Evolutionary conservation across 2,113 vertebrate genomes (phyloP), one percentile per base, ranked within the genome.

Genomic region (Calidris pugnax): DNA sequence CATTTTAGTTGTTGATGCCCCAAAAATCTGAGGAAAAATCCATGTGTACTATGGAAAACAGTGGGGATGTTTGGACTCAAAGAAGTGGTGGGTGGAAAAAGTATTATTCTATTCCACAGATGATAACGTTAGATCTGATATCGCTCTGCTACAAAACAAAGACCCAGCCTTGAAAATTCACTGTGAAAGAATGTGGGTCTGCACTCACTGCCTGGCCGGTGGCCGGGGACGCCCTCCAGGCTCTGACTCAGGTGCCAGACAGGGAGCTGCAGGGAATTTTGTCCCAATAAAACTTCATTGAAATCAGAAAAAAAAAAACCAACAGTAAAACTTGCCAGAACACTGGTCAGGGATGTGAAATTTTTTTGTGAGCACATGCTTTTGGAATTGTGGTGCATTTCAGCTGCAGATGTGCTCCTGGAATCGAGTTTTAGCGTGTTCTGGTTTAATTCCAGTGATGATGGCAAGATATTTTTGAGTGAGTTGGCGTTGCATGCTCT

Each of bases 331-430:
- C 43, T 18, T 22, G 22, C 33, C 62, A 84, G 57, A 82, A 89
- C 9, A 27, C 32, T 75, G n/a, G 35, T 53, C 53, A 67, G 39
- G 35, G 39, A 67, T 60, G 33, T 64, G 68, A 64, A 41, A 10
- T 10, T 6, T 51, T 69, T 82, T 81, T 81, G 73, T 89, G 73
- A 85, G 23, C 17, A 17, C 69, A 60, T 35, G 28, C 23, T 75
- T 85, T 81, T 85, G 83, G 64, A 94, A 92, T 74, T 51, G 39
- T 66, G 33, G 30, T n/a, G n/a, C 7, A 2, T 53, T 91, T 91
- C 27, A 57, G 32, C 12, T 47, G 14, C 85, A 89, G 80, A 95
- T 94, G 92, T 86, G 56, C 67, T 89, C 28, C n/a, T 94, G 92
- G 77, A 89, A 79, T 9, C 0, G 1, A 86, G 33, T 37, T 83